A percentile compares a stretch with the other conserved stretches of the same genome.
phyloP scores from a whole-genome alignment of 30 jellyfish, hydroid and myxozoan genomes.

The Aurelia aurita complex sp. Pacific region DNA sequence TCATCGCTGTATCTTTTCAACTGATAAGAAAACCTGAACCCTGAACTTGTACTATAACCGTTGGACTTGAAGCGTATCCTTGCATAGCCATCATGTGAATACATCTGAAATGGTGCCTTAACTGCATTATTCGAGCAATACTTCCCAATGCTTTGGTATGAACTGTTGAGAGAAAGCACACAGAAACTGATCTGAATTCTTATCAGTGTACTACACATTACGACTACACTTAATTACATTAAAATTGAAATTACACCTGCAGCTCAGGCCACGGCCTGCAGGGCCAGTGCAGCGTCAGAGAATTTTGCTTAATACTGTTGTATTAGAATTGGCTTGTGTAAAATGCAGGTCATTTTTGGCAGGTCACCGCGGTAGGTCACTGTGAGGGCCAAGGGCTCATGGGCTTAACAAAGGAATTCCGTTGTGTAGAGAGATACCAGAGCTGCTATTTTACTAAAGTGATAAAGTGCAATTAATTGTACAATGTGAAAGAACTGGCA shows the following conservation, averaged over 20 bases:
- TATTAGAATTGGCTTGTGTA: too few relatives aligned
- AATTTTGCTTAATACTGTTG: not conserved
- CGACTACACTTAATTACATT: not conserved
- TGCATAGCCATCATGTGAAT: slow-evolving; percentile 27
- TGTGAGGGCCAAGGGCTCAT: too few relatives aligned
- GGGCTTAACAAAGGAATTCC: too few relatives aligned
- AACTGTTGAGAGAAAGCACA: not conserved
- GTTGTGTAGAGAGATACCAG: too few relatives aligned
- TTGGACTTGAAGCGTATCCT: slow-evolving; percentile 11
- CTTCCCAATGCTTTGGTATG: slow-evolving; percentile 33
- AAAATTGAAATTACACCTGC: not conserved
- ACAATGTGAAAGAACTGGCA: too few relatives aligned
- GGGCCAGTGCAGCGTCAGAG: not conserved
- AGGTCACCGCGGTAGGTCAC: too few relatives aligned
- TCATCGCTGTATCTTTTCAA: not conserved
- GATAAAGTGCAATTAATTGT: too few relatives aligned
- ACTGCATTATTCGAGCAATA: slow-evolving; percentile 32
- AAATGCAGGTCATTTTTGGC: too few relatives aligned
- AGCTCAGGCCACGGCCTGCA: not conserved
- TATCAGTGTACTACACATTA: not conserved
- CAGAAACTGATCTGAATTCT: not conserved
- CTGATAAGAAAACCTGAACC: slow-evolving; percentile 1
- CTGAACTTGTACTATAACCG: not conserved
- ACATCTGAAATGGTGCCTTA: slow-evolving; percentile 12
- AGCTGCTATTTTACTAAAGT: too few relatives aligned